Conservation (phyloP, 2,113 vertebrate species). For the Mobula hypostoma region DNA sequence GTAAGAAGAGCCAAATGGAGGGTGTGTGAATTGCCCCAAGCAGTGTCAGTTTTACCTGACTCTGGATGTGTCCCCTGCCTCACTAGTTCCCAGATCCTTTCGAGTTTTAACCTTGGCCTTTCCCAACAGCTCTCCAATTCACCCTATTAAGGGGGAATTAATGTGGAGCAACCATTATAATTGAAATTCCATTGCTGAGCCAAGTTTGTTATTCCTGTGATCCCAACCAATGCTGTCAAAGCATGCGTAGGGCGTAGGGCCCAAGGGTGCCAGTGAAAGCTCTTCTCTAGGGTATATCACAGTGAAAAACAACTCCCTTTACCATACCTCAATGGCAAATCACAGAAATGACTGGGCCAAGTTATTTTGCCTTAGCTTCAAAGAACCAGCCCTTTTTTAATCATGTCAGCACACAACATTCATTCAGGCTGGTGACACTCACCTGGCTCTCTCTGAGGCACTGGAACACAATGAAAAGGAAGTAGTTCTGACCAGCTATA, state of each 20-base stretch:
- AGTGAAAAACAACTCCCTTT: background rate
- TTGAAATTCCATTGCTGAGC: background rate
- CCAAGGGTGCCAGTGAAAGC: background rate
- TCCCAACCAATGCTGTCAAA: background rate
- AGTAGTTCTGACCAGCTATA: conserved; percentile 33
- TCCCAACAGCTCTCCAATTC: background rate
- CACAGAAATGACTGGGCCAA: background rate
- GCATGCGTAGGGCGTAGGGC: background rate
- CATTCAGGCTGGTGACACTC: conserved; percentile 54
- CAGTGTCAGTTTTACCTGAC: background rate
- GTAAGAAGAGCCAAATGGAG: too few species aligned
- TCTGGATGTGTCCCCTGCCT: background rate
- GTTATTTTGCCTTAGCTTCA: background rate
- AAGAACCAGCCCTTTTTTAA: conserved; percentile 10
- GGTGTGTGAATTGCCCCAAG: background rate
- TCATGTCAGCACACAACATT: conserved; percentile 41
- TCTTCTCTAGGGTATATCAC: background rate
- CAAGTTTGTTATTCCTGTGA: background rate
- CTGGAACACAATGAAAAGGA: conserved; percentile 48
- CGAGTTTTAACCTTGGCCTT: background rate
- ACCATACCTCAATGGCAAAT: background rate
- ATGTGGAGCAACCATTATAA: background rate
- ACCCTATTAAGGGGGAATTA: background rate
- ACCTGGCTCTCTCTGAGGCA: conserved; percentile 58
- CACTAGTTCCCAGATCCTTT: background rate